Conservation (phyloP, 2,113 vertebrate genomes). For the Chrysemys picta region DNA sequence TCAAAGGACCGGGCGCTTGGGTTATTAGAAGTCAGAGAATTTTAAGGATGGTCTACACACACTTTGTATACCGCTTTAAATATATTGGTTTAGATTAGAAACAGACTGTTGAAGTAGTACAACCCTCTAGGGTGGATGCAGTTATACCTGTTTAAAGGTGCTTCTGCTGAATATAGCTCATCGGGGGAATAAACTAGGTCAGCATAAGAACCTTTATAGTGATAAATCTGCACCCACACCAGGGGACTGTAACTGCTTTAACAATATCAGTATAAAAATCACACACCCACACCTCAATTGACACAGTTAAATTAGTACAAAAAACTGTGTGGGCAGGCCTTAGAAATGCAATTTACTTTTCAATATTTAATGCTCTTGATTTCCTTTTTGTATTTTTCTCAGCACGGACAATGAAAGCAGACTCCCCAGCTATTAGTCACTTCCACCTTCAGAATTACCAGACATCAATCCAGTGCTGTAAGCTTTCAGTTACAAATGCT, state of each 20-base stretch:
- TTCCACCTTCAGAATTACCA: slow-evolving; percentile 56
- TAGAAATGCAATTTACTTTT: background rate
- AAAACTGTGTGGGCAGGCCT: background rate
- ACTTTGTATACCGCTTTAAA: background rate
- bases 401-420: slow-evolving; percentile 32
- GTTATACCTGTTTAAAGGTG: background rate
- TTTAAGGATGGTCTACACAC: background rate
- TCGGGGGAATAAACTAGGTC: background rate
- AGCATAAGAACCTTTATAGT: background rate
- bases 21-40: background rate
- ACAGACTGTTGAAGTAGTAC: background rate
- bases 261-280: background rate
- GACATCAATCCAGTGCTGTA: background rate
- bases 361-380: background rate
- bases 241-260: background rate
- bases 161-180: background rate
- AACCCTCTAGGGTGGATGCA: background rate
- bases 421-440: slow-evolving; percentile 55
- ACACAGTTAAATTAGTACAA: background rate
- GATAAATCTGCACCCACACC: background rate
- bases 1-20: background rate
- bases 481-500: background rate
- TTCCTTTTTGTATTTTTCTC: slow-evolving; percentile 13
- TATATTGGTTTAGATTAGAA: background rate
- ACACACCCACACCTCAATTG: background rate